phyloP scores from a whole-genome alignment of 2,113 vertebrate species.

The Xiphias gladius region DNA sequence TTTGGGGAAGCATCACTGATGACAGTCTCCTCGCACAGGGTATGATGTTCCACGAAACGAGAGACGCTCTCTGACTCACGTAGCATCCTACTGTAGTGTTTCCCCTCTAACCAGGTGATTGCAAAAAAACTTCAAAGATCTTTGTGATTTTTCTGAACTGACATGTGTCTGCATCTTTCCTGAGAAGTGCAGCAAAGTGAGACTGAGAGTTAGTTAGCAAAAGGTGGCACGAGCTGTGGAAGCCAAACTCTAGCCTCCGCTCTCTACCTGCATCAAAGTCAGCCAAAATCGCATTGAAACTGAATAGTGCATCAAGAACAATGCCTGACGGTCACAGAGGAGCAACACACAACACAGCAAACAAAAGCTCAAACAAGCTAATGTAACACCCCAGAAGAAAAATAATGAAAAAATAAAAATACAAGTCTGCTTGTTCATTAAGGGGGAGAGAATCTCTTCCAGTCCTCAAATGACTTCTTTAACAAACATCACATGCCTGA shows the following conservation, averaged over 20 bases:
- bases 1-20: constrained; percentile 30
- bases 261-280: constrained; percentile 56
- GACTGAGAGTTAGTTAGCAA: constrained; percentile 29
- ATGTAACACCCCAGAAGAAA: constrained; percentile 42
- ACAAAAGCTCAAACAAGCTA: constrained; percentile 48
- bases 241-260: constrained; percentile 37
- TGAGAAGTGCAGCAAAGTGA: constrained; percentile 29
- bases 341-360: constrained; percentile 43
- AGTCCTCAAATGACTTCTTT: constrained; percentile 22
- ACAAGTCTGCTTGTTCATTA: constrained; percentile 46
- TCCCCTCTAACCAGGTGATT: constrained; percentile 35
- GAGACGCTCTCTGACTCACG: constrained; percentile 39
- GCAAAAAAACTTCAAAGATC: constrained; percentile 58
- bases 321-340: constrained; percentile 49
- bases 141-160: constrained; percentile 26
- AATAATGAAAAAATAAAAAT: constrained; percentile 23
- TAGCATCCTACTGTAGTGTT: constrained; percentile 38
- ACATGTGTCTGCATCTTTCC: constrained; percentile 35
- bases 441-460: background rate
- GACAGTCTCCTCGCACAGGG: constrained; percentile 32
- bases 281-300: constrained; percentile 25
- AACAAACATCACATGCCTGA: constrained; percentile 29
- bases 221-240: constrained; percentile 26
- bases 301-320: constrained; percentile 42
- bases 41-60: constrained; percentile 39